Conservation (phyloP, 2,113 vertebrate genomes). For the Otolemur garnettii region DNA sequence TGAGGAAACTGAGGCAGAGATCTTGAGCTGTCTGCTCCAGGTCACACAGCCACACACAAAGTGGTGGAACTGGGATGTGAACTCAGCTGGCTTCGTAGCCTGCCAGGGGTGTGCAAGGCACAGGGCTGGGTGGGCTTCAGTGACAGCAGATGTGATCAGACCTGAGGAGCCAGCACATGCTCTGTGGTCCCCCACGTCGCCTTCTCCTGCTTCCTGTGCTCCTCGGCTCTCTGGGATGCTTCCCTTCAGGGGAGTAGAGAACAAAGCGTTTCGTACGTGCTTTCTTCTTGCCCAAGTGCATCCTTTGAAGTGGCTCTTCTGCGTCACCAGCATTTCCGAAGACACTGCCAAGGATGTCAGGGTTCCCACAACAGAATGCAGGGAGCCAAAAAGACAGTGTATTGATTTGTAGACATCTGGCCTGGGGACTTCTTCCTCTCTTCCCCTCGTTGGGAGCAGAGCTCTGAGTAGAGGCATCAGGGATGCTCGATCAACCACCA, state of each 20-base stretch:
- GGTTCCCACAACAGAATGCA: not conserved
- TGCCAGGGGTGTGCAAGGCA: not conserved
- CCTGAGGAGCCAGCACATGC: not conserved
- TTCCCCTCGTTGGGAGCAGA: not conserved
- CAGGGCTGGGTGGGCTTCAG: not conserved
- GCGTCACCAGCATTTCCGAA: not conserved
- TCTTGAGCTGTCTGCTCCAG: not conserved
- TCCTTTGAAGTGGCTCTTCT: not conserved
- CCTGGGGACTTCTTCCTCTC: not conserved
- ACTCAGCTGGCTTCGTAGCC: not conserved
- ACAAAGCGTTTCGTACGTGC: not conserved
- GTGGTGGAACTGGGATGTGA: not conserved
- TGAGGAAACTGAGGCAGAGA: not conserved
- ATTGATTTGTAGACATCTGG: not conserved
- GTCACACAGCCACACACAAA: not conserved
- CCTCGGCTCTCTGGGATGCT: not conserved
- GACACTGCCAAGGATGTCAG: not conserved
- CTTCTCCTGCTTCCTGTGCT: not conserved
- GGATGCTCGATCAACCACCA: not conserved
- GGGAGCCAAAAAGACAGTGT: not conserved
- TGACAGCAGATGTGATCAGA: not conserved
- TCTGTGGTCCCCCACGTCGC: rapidly evolving
- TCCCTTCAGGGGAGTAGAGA: not conserved
- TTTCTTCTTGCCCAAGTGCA: not conserved
- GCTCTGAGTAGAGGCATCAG: not conserved